Conservation (phyloP, 2,113 vertebrate genomes). For the Agapornis roseicollis region DNA sequence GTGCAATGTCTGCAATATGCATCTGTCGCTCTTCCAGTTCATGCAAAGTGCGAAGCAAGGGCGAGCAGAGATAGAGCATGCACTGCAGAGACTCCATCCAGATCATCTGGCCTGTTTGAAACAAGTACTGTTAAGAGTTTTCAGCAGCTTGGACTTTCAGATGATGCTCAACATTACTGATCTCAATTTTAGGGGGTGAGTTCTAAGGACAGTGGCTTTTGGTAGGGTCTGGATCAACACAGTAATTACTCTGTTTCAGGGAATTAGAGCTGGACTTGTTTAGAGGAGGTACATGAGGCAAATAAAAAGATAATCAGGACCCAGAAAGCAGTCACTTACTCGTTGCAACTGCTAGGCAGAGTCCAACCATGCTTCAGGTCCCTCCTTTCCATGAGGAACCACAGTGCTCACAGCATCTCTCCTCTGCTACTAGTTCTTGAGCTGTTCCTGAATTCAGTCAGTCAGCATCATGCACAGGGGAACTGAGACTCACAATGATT, state of each 20-base stretch:
- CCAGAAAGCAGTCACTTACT: not conserved
- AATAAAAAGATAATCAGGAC: not conserved
- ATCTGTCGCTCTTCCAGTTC: slow-evolving; percentile 82
- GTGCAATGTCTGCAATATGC: slow-evolving; percentile 82
- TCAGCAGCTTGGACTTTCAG: not conserved
- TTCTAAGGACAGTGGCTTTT: not conserved
- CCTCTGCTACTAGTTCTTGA: not conserved
- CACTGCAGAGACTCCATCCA: slow-evolving; percentile 82
- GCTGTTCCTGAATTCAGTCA: not conserved
- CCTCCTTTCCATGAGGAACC: not conserved
- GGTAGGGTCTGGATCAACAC: not conserved
- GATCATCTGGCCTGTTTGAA: slow-evolving; percentile 79
- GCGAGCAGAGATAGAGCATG: slow-evolving; percentile 84
- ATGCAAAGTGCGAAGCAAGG: slow-evolving; percentile 77
- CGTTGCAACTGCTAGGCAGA: not conserved
- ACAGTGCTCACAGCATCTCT: not conserved
- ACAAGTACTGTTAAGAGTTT: not conserved
- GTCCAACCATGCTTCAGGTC: not conserved
- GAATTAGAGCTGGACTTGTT: not conserved
- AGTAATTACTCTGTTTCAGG: not conserved
- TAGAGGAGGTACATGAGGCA: not conserved
- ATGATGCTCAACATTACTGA: not conserved
- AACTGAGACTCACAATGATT: not conserved
- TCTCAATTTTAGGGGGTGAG: not conserved
- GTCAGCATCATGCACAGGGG: not conserved